These are phyloP conservation scores for Bubo bubo DNA, from an alignment of 2,113 vertebrate genomes.

Conservation along the genomic window DNA sequence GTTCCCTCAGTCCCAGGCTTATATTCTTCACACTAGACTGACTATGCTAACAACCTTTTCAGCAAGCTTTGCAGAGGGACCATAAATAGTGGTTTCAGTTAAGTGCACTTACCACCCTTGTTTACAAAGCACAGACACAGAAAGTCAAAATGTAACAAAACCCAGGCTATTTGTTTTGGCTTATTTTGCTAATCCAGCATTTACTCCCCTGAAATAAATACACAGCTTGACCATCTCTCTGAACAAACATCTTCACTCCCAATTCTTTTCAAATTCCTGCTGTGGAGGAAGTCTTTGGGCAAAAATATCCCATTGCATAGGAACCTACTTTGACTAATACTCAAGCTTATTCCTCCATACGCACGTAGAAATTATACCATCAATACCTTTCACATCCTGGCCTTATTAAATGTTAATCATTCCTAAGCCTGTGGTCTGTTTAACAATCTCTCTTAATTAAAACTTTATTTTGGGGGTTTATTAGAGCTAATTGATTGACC, in stretches of 20 bases:
- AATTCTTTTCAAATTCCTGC: not conserved
- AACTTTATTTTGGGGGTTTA: conserved; percentile 67
- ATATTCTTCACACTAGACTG: not conserved
- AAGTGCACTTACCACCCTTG: not conserved
- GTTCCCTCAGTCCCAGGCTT: not conserved
- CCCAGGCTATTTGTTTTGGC: not conserved
- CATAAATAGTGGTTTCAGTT: not conserved
- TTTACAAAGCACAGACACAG: not conserved
- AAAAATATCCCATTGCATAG: not conserved
- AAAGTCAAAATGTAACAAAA: not conserved
- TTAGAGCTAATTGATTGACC: conserved; percentile 71
- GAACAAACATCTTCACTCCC: not conserved
- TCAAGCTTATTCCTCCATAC: not conserved
- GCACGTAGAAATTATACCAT: not conserved
- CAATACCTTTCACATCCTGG: conserved; percentile 50
- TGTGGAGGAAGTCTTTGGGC: not conserved
- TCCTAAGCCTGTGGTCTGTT: conserved; percentile 56
- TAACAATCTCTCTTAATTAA: conserved; percentile 67
- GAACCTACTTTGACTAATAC: not conserved
- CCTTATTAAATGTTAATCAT: conserved; percentile 65
- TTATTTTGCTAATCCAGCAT: not conserved
- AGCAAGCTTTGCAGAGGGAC: not conserved
- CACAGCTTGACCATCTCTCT: not conserved
- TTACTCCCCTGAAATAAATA: not conserved
- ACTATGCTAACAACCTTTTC: not conserved